A percentile compares a stretch with the other conserved stretches of the same genome.
Evolutionary conservation across 2,888 invertebrate genomes (phyloP).

Genomic region (Scaptodrosophila latifasciaeformis): DNA sequence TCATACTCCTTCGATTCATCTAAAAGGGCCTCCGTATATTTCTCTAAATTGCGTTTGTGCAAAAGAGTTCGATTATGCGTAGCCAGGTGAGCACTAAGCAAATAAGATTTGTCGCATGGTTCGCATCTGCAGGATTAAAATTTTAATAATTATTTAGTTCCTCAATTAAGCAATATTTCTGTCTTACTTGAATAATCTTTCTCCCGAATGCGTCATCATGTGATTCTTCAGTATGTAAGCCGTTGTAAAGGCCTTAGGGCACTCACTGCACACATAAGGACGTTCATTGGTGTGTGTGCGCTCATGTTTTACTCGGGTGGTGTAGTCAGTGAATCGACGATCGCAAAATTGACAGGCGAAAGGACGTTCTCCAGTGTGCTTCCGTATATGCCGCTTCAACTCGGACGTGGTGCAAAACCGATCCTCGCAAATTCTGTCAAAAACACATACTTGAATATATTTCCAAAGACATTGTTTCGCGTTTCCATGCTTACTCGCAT

Average conservation of each 20-base stretch:
- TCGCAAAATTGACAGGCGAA: conserved; percentile 60
- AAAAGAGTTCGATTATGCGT: conserved; percentile 58
- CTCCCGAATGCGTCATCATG: conserved; percentile 57
- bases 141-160: no score
- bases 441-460: not conserved
- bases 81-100: conserved; percentile 58
- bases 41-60: conserved; percentile 57
- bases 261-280: conserved; percentile 55
- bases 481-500: conserved; percentile 47
- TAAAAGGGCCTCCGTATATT: no score
- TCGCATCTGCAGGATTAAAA: conserved; percentile 40
- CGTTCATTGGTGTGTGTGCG: conserved; percentile 67
- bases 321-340: conserved; percentile 55
- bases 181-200: conserved; percentile 53
- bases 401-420: conserved; percentile 61
- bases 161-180: not conserved
- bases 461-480: no score
- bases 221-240: conserved; percentile 59
- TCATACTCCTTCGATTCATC: no score
- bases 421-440: conserved; percentile 49
- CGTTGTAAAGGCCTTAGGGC: conserved; percentile 63
- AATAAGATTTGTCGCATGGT: conserved; percentile 58
- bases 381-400: conserved; percentile 58
- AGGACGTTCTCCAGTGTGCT: conserved; percentile 56
- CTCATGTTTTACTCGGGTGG: conserved; percentile 54